These are phyloP conservation scores for Corythornis madagascariensis DNA, from an alignment of 2,113 vertebrate species.

Conservation along the genomic window DNA sequence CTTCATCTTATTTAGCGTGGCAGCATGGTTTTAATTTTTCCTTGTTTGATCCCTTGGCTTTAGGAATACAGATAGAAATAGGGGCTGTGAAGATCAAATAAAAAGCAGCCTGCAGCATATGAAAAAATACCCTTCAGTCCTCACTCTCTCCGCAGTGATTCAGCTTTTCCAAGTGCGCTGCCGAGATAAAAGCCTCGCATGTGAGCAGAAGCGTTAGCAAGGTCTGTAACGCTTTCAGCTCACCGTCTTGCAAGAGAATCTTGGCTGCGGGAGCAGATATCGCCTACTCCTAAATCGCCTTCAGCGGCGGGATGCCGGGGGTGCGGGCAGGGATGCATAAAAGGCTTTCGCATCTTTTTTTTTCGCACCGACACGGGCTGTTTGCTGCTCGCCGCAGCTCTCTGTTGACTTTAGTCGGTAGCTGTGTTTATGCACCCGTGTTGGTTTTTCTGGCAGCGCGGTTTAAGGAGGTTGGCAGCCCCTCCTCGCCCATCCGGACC, in stretches of 20 bases:
- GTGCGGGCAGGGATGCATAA: not conserved
- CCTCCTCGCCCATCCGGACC: not conserved
- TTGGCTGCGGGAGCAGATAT: not conserved
- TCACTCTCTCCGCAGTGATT: not conserved
- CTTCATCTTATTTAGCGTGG: constrained; percentile 47
- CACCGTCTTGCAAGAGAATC: not conserved
- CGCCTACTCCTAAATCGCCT: not conserved
- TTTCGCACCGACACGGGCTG: not conserved
- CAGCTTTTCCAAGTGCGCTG: constrained; percentile 44
- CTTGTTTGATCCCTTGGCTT: constrained; percentile 39
- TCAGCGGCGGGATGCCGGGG: not conserved
- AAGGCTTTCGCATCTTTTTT: not conserved
- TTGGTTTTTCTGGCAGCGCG: constrained; percentile 27
- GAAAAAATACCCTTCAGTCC: not conserved
- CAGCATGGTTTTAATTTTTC: constrained; percentile 65
- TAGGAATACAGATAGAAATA: constrained; percentile 35
- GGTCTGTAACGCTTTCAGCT: not conserved
- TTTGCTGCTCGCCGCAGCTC: constrained; percentile 36
- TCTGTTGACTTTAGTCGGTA: constrained; percentile 56
- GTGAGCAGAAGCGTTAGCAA: not conserved
- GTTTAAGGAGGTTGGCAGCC: not conserved
- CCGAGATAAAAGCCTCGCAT: constrained; percentile 30
- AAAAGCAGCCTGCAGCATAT: not conserved
- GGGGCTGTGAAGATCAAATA: constrained; percentile 36
- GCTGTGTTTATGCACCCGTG: constrained; percentile 48